A percentile compares a stretch with the other conserved stretches of the same genome.
phyloP scores from a whole-genome alignment of 2,113 vertebrate species.

The Coptodon rendalli region DNA sequence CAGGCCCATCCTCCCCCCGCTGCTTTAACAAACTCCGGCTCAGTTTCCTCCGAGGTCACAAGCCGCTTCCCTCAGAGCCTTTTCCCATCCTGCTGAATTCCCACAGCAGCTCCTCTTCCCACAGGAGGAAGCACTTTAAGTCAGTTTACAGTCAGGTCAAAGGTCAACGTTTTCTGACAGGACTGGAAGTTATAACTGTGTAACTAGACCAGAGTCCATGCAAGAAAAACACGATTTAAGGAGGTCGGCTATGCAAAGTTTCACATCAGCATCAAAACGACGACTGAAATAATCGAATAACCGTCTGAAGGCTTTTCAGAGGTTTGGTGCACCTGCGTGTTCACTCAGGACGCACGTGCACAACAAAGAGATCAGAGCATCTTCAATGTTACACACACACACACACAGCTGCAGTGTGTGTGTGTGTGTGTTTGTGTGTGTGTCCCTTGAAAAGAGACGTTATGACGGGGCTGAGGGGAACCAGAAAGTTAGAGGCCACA shows the following conservation, averaged over 20 bases:
- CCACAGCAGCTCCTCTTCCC: constrained; percentile 1
- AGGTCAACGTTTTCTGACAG: not conserved
- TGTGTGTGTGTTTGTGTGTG: rapidly evolving
- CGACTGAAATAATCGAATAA: not conserved
- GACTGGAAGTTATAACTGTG: not conserved
- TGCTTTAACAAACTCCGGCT: not conserved
- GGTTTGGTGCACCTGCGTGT: not conserved
- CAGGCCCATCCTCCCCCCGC: not conserved
- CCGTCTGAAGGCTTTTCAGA: not conserved
- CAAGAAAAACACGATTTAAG: not conserved
- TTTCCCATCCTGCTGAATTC: not conserved
- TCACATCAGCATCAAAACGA: not conserved
- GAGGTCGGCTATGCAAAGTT: not conserved
- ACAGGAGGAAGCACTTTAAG: not conserved
- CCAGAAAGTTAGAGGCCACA: rapidly evolving
- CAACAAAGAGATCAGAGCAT: not conserved
- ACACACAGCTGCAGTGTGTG: no score
- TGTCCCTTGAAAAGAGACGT: not conserved
- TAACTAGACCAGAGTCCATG: not conserved
- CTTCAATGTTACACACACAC: no score
- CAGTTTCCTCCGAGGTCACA: not conserved
- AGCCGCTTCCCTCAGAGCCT: not conserved
- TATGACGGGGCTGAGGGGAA: not conserved
- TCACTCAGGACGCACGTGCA: not conserved
- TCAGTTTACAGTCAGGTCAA: not conserved